phyloP scores from a whole-genome alignment of 2,888 invertebrate species.

The Sarcophaga variegata region DNA sequence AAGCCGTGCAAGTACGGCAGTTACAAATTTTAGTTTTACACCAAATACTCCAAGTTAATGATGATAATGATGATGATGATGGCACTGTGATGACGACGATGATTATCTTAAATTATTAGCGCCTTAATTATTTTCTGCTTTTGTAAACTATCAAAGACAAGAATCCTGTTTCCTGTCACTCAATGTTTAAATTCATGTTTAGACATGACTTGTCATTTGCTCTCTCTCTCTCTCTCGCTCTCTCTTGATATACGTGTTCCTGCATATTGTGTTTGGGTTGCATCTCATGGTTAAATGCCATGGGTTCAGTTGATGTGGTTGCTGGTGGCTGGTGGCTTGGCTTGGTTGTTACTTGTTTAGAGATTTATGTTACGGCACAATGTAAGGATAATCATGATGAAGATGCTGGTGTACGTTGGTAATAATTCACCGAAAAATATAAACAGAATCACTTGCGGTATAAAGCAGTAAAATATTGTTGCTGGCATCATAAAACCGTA shows the following conservation, averaged over 20 bases:
- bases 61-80: slow-evolving; percentile 12
- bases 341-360: slow-evolving; percentile 20
- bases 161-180: slow-evolving; percentile 60
- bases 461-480: neutral
- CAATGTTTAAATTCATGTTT: slow-evolving; percentile 51
- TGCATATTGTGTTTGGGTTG: neutral
- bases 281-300: neutral
- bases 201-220: slow-evolving; percentile 50
- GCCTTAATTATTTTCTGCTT: slow-evolving; percentile 60
- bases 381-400: neutral
- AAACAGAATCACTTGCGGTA: slow-evolving; percentile 11
- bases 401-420: neutral
- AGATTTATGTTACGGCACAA: slow-evolving; percentile 35
- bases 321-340: neutral
- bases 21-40: neutral
- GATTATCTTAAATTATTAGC: slow-evolving; percentile 51
- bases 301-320: neutral
- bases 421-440: slow-evolving; percentile 32
- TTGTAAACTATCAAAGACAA: slow-evolving; percentile 57
- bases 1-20: neutral
- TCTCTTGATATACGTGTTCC: neutral
- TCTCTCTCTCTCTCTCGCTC: too few species aligned
- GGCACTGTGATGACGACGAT: neutral
- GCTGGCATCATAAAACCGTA: neutral
- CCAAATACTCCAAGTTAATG: neutral